Conservation (phyloP, 1,140 invertebrate species). For the Drusus annulatus region DNA sequence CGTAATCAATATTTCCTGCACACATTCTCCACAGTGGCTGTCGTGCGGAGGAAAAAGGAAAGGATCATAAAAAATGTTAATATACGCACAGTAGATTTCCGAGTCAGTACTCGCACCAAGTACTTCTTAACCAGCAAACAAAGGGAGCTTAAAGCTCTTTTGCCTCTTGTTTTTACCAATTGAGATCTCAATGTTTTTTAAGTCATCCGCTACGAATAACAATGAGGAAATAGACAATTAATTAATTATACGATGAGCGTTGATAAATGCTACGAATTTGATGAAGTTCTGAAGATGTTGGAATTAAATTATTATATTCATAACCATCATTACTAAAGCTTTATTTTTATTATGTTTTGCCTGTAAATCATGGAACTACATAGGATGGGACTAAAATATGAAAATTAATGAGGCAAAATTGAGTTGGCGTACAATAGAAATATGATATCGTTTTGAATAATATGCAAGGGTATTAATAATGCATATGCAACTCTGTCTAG, state of each 20-base stretch:
- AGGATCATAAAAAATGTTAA: conserved; percentile 47
- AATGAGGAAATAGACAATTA: conserved; percentile 36
- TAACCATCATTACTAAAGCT: no score
- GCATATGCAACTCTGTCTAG: no score
- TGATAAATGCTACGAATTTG: background rate
- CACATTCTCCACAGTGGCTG: conserved; percentile 4
- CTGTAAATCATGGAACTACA: no score
- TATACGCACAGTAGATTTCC: conserved; percentile 29
- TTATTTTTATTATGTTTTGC: no score
- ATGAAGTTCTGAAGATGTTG: conserved; percentile 1
- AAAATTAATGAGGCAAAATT: no score
- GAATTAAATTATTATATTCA: background rate
- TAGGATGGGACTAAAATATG: no score
- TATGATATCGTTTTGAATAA: no score
- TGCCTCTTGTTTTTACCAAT: conserved; percentile 35
- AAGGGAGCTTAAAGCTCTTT: conserved; percentile 33
- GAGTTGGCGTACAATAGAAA: no score
- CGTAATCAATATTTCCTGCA: conserved; percentile 46
- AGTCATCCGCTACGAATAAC: conserved; percentile 53
- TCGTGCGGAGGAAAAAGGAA: conserved; percentile 10
- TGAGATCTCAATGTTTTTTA: conserved; percentile 55
- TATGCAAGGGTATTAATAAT: no score
- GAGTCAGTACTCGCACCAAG: background rate
- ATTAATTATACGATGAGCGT: no score
- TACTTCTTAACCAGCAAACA: conserved; percentile 44